Evolutionary conservation across 1,140 invertebrate genomes (phyloP), one percentile per base, ranked within the genome.

Genomic region (Mactra quadrangularis): DNA sequence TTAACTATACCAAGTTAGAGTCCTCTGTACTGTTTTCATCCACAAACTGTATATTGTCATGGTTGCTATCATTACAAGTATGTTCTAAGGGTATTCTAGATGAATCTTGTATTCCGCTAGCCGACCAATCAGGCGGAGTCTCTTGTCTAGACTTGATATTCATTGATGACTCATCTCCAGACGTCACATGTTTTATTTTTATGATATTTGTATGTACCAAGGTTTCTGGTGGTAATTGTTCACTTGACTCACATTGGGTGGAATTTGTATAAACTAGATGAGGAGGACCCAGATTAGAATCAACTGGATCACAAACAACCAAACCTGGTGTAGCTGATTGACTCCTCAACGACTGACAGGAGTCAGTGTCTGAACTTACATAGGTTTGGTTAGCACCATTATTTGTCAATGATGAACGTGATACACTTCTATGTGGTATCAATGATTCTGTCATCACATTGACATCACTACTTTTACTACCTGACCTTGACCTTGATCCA

Each of bases 161-260:
- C 13, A 33, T n/a, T 1, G 64, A 25, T 19, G 64, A 27, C 25
- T 29, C 33, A 45, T 45, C 71, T 27, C 25, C 27, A 59, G 25
- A 17, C 29, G 3, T 35, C 60, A 60, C 59, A 7, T 62, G 74
- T 29, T 13, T 13, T 7, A 64, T 64, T 29, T 35, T 19, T 19
- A 76, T 57, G 62, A 60, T 45, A 31, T 62, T 62, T 47, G 74
- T 76, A 60, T 76, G 74, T 11, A 76, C 55, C 13, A 64, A 1
- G 2, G 74, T 47, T 25, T 76, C 57, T 19, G 57, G 15, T 17
- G 59, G 35, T 50, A 4, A 1, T 60, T 60, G 22, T 11, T 29
- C 29, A 15, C 57, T 60, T 60, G 38, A 13, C n/a, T n/a, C n/a
- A 45, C 11, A 45, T 19, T 29, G n/a, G 17, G 71, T 11, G 1